Evolutionary conservation across 2,797 vertebrate species (phyloP).

Genomic region (Lepus townsendii): DNA sequence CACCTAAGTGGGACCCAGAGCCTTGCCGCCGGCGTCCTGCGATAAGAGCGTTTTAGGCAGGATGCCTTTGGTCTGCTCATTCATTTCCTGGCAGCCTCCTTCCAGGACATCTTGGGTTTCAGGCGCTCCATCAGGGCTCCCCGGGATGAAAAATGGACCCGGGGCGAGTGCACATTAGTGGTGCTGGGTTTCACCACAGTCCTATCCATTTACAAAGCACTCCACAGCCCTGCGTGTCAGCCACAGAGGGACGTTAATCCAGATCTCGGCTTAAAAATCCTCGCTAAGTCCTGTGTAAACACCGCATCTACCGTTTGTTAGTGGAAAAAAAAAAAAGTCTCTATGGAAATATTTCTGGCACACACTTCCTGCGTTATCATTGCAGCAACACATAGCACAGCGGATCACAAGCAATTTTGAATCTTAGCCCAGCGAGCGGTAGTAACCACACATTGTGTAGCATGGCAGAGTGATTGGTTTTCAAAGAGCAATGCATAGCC

Average conservation of each 20-base stretch:
- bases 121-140: background rate
- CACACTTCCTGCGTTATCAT: background rate
- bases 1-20: background rate
- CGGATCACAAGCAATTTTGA: background rate
- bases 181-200: background rate
- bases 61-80: background rate
- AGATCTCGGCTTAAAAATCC: background rate
- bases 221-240: background rate
- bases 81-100: background rate
- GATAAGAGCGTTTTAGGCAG: background rate
- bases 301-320: background rate
- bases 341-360: background rate
- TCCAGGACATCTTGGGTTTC: background rate
- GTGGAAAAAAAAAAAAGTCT: background rate
- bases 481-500: background rate
- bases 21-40: background rate
- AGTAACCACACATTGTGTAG: background rate
- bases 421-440: background rate
- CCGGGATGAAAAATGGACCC: background rate
- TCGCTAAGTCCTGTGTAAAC: background rate
- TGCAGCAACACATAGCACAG: background rate
- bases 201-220: background rate
- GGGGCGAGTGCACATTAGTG: fast-evolving
- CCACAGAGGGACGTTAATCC: background rate
- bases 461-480: background rate